phyloP scores from a whole-genome alignment of 2,797 vertebrate genomes.

The Octomys mimax region DNA sequence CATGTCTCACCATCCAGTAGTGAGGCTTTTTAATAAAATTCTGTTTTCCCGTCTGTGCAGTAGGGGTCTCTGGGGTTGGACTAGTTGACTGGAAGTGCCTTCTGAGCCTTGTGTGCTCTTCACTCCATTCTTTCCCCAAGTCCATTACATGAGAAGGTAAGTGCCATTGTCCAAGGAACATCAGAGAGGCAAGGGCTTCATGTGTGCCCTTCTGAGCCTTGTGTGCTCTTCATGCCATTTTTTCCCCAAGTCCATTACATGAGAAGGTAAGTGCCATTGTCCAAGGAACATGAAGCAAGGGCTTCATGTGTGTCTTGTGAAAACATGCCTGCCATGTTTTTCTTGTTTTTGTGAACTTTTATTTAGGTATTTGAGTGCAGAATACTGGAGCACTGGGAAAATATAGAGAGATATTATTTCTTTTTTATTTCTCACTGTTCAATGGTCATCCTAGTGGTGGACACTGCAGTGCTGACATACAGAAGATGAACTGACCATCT shows the following conservation, averaged over 20 bases:
- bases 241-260: not conserved
- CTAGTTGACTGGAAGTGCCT: slow-evolving; percentile 35
- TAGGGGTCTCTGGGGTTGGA: not conserved
- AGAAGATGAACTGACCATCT: not conserved
- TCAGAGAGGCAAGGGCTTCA: not conserved
- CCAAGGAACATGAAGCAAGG: not conserved
- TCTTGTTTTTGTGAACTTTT: slow-evolving; percentile 30
- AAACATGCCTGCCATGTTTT: not conserved
- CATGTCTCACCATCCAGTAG: not conserved
- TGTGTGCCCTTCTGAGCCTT: slow-evolving; percentile 1
- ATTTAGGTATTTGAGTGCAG: slow-evolving; percentile 10
- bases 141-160: slow-evolving; percentile 26
- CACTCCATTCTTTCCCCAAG: slow-evolving; percentile 9
- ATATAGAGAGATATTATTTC: not conserved
- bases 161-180: not conserved
- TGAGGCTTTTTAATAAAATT: slow-evolving; percentile 25
- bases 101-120: not conserved
- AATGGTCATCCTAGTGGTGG: not conserved
- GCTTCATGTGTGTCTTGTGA: not conserved
- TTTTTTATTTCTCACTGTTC: slow-evolving; percentile 12
- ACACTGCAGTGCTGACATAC: not conserved
- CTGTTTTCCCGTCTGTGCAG: slow-evolving; percentile 41
- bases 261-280: slow-evolving; percentile 13
- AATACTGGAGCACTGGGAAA: not conserved
- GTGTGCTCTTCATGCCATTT: not conserved